Base-by-base conservation (phyloP, 1,140 invertebrate species). In the Cotesia typhae region DNA sequence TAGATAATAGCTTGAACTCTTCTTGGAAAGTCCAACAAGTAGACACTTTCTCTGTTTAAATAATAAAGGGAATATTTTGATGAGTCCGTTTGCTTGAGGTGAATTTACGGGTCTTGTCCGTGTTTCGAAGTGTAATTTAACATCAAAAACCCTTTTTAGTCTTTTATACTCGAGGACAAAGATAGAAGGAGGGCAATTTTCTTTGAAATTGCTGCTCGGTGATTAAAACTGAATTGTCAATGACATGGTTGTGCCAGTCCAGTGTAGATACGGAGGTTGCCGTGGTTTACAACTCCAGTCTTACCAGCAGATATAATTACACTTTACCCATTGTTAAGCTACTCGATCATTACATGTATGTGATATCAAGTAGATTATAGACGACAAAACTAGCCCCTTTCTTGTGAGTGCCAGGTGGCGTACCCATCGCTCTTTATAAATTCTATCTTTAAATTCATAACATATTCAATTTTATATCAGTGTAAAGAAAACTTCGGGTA, bases 181-280 rank as follows among this genome's bases (percentile, higher is more conserved):
- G 41, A 28, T 37, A 65, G 37, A n/a, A 72, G 37, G 59, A 20
- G 20, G 17, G 51, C 66, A 67, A 67, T 67, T 67, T 67, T 53
- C 47, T 51, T 17, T 20, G 14, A 12, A 28, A 63, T 10, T 38
- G n/a, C 37, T n/a, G 10, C 4, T 51, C 47, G n/a, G 51, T 70
- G 67, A 77, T 79, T 75, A 73, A 80, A 80, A 74, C 51, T 14
- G 59, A 66, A 72, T 65, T 71, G 68, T 59, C 53, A 67, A 70
- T 75, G 70, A 51, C 55, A 9, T 36, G 51, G 64, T 66, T 36
- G 10, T 55, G n/a, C 7, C 28, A 20, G 20, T 28, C 17, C 9
- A 53, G 4, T 67, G 52, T 28, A 28, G 28, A 28, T 28, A 1
- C 1, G 28, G 28, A 28, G 28, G 28, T 28, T 28, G 28, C 28